phyloP scores from a whole-genome alignment of 2,888 invertebrate genomes.

The Drosophila melanocephala region DNA sequence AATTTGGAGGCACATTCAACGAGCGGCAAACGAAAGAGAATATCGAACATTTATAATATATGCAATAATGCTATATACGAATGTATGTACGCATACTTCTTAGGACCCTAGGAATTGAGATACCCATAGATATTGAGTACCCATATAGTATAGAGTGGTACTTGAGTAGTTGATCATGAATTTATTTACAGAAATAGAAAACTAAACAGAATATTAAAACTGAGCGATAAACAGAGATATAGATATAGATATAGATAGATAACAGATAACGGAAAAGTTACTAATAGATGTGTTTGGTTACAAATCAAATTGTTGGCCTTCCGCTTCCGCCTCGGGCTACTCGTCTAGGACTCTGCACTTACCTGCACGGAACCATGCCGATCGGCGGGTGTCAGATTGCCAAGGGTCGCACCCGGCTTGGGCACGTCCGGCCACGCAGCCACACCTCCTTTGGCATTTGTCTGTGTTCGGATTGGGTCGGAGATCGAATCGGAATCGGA shows the following conservation, averaged over 20 bases:
- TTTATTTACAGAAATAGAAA: constrained; percentile 40
- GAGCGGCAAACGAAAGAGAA: constrained; percentile 37
- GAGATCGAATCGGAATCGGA: constrained; percentile 27
- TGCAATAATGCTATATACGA: constrained; percentile 3
- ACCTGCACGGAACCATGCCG: constrained; percentile 99
- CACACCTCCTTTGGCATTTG: constrained; percentile 90
- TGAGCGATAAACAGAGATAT: constrained; percentile 23
- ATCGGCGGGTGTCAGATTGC: constrained; percentile 96
- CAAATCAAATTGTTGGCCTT: constrained; percentile 33
- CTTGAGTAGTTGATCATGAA: constrained; percentile 14
- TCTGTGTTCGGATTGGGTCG: constrained; percentile 70
- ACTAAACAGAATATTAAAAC: constrained; percentile 24
- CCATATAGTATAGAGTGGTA: background rate
- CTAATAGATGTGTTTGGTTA: constrained; percentile 26
- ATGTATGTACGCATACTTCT: constrained; percentile 5
- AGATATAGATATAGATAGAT: constrained; percentile 22
- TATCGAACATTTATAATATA: constrained; percentile 16
- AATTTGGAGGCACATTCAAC: constrained; percentile 40
- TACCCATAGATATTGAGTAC: background rate
- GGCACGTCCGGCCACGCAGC: constrained; percentile 94
- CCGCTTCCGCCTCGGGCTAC: constrained; percentile 38
- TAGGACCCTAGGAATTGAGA: constrained; percentile 21
- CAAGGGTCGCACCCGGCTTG: constrained; percentile 92
- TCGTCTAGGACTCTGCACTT: constrained; percentile 83
- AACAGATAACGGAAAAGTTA: constrained; percentile 17